Percentiles rank a stretch among this genome's conserved stretches.
These are phyloP conservation scores for Cherax quadricarinatus DNA, from an alignment of 1,140 invertebrate genomes.

Conservation along the genomic window DNA sequence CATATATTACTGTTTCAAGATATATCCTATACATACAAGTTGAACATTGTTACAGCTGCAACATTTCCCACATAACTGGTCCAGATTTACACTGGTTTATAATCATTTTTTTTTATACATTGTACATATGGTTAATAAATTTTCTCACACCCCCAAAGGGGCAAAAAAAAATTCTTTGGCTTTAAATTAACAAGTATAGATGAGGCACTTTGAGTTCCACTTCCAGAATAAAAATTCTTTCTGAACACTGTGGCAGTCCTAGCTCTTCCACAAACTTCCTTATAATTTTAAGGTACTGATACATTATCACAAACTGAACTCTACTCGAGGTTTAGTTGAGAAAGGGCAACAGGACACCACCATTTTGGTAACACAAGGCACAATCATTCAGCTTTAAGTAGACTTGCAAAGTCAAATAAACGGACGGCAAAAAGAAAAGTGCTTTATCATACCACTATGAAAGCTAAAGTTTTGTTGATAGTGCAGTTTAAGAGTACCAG, in stretches of 20 bases:
- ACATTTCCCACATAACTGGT: constrained; percentile 28
- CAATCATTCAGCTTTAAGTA: constrained; percentile 53
- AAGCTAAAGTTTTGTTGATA: neutral
- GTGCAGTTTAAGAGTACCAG: neutral
- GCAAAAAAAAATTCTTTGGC: constrained; percentile 50
- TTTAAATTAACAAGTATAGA: constrained; percentile 51
- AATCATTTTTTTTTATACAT: constrained; percentile 38
- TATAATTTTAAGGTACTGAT: neutral
- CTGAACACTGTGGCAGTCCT: constrained; percentile 30
- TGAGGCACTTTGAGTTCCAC: constrained; percentile 51
- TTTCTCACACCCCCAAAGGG: constrained; percentile 21
- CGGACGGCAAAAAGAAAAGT: constrained; percentile 8
- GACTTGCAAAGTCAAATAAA: constrained; percentile 22
- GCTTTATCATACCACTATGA: neutral
- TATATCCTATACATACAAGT: neutral
- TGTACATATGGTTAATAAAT: constrained; percentile 54
- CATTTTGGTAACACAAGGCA: constrained; percentile 54
- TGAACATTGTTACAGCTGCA: constrained; percentile 5
- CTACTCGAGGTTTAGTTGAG: neutral
- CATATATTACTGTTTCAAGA: neutral
- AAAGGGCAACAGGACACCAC: constrained; percentile 16
- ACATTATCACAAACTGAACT: neutral
- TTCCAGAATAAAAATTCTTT: constrained; percentile 28
- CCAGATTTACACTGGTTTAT: constrained; percentile 23
- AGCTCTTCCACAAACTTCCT: neutral